Evolutionary conservation across 1,140 invertebrate genomes (phyloP), one percentile per base, ranked within the genome.

Genomic region (Cephus cinctus): DNA sequence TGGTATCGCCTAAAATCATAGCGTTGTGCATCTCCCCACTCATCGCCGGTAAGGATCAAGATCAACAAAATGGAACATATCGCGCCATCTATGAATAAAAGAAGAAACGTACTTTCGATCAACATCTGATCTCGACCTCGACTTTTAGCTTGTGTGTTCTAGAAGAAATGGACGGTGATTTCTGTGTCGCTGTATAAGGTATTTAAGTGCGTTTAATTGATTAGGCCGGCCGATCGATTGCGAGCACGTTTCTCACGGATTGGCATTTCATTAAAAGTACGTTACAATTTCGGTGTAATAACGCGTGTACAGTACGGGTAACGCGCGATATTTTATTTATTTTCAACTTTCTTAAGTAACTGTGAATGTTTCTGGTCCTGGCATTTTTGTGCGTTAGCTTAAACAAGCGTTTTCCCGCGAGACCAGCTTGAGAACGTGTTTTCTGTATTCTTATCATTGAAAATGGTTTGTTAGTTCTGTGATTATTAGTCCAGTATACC

Each of bases 51-150:
- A n/a, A n/a, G n/a, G n/a, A n/a, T n/a, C n/a, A n/a, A n/a, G n/a
- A n/a, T n/a, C n/a, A n/a, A n/a, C n/a, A n/a, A n/a, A n/a, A n/a
- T n/a, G n/a, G n/a, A n/a, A n/a, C n/a, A n/a, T n/a, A n/a, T n/a
- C n/a, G n/a, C n/a, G 54, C 55, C 57, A 60, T 61, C 59, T 61
- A 36, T 60, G 35, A 45, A 46, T 16, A 23, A 30, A 19, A 19
- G 40, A 11, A 23, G 38, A 43, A 56, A 56, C 46, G 39, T 19
- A 41, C 42, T 42, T 36, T 15, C 27, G 45, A n/a, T n/a, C n/a
- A n/a, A n/a, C n/a, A n/a, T n/a, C n/a, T n/a, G n/a, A n/a, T n/a
- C 30, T 34, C 31, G 49, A 59, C 57, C 52, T 52, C 57, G 45
- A 52, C 43, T 51, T 9, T 20, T 32, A 52, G 46, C 52, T 56